These are phyloP conservation scores for Cirrhinus mrigala DNA, from an alignment of 2,797 vertebrate genomes.

Conservation along the genomic window DNA sequence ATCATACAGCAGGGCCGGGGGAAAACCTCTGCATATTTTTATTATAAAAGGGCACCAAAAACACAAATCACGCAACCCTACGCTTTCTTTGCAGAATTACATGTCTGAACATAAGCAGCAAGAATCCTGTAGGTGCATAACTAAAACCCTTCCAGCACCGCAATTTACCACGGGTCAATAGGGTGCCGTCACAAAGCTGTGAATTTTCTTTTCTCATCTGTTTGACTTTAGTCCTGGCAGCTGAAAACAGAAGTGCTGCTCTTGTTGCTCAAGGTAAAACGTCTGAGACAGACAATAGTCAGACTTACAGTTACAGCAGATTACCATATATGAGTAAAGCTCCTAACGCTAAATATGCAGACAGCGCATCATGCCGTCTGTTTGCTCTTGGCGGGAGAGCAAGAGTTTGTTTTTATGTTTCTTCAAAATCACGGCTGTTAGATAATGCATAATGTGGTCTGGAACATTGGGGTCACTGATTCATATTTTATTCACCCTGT, in stretches of 20 bases:
- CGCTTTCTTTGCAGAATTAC: conserved; percentile 31
- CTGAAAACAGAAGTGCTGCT: conserved; percentile 37
- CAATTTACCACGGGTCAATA: conserved; percentile 38
- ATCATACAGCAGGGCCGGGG: conserved; percentile 7
- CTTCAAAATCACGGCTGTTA: conserved; percentile 32
- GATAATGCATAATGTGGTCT: conserved; percentile 46
- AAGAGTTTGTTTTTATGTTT: conserved; percentile 30
- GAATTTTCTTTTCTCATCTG: conserved; percentile 41
- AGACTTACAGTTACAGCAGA: conserved; percentile 19
- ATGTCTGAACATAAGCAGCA: conserved; percentile 10
- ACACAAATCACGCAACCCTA: conserved; percentile 22
- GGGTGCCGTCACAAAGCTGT: conserved; percentile 32
- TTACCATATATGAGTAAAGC: conserved; percentile 26
- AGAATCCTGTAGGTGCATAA: conserved; percentile 22
- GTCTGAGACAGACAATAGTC: conserved; percentile 20
- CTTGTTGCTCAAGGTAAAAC: conserved; percentile 40
- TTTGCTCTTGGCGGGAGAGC: conserved; percentile 44
- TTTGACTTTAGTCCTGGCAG: conserved; percentile 42
- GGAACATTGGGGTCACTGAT: conserved; percentile 35
- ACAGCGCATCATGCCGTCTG: conserved; percentile 37
- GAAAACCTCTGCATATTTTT: conserved; percentile 23
- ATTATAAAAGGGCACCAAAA: conserved; percentile 22
- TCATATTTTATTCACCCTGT: conserved; percentile 34
- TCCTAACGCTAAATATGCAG: conserved; percentile 12
- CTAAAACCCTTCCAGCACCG: conserved; percentile 26